Conservation (phyloP, 2,113 vertebrate species). For the Psammodynastes pulverulentus region DNA sequence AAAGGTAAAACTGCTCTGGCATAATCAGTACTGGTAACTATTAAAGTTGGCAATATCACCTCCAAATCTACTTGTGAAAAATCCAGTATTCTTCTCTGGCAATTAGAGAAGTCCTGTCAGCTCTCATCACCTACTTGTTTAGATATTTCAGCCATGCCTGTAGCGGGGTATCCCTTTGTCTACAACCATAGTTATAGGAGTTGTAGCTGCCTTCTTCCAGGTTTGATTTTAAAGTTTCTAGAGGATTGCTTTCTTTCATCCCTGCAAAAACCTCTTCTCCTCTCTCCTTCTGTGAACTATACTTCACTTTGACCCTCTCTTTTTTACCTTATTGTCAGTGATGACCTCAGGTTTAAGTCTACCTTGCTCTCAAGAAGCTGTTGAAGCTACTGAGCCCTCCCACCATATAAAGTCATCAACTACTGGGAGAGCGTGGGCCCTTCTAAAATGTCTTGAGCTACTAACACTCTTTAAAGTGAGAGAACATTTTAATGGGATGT, state of each 20-base stretch:
- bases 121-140: background rate
- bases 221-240: background rate
- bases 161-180: background rate
- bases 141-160: background rate
- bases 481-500: background rate
- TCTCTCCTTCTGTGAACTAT: background rate
- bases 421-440: background rate
- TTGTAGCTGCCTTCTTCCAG: background rate
- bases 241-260: background rate
- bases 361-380: background rate
- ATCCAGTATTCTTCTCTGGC: background rate
- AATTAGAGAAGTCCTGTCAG: background rate
- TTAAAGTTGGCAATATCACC: background rate
- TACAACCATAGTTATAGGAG: background rate
- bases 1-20: background rate
- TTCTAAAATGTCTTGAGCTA: background rate
- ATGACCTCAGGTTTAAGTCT: background rate
- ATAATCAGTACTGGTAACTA: background rate
- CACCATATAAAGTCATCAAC: background rate
- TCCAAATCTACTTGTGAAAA: background rate
- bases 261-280: background rate
- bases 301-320: background rate
- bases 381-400: background rate
- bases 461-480: background rate
- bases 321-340: background rate